Evolutionary conservation across 1,140 invertebrate species (phyloP), one percentile per base, ranked within the genome.

Genomic region (Drosophila repletoides): DNA sequence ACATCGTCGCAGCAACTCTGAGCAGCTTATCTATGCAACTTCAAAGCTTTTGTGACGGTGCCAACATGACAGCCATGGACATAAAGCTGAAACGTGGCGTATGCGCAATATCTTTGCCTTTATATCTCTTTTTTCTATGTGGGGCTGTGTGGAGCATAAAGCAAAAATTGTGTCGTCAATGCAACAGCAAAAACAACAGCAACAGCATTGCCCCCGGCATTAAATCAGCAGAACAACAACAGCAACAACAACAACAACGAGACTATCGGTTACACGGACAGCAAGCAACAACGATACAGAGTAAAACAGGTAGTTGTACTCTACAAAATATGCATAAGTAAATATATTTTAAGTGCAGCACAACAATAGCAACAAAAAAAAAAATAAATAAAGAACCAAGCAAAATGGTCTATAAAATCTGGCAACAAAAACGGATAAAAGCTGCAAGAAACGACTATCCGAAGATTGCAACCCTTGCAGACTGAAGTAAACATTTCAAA

Each of bases 1-100:
- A n/a, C n/a, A n/a, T n/a, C n/a, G n/a, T n/a, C n/a, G 17, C 12
- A 38, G 28, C 21, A 19, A 12, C 51, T 33, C 49, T 28, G 64
- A 46, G 29, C 55, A 41, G 66, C 79, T 84, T 84, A 86, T 84
- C 79, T 86, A 86, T 84, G 79, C 74, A 84, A 75, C 79, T 86
- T 79, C 79, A 75, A 84, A 84, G 79, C 79, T 79, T 86, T 86
- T 86, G 74, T 83, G 74, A 75, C 40, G 76, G 66, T 71, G 41
- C 31, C 51, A 59, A 52, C 63, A 81, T 72, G 72, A 72, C 72
- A 67, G 52, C 53, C 72, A 72, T 72, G 72, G 43, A 68, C 53
- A 63, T 60, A 65, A 72, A 70, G 72, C 69, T 63, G 71, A 49
- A 79, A 86, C 79, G 79, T 71, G 79, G 74, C 80, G 79, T 86